Percentiles rank a stretch among this genome's conserved stretches.
These are phyloP conservation scores for Latrodectus geometricus DNA, from an alignment of 1,140 invertebrate genomes.

Conservation along the genomic window DNA sequence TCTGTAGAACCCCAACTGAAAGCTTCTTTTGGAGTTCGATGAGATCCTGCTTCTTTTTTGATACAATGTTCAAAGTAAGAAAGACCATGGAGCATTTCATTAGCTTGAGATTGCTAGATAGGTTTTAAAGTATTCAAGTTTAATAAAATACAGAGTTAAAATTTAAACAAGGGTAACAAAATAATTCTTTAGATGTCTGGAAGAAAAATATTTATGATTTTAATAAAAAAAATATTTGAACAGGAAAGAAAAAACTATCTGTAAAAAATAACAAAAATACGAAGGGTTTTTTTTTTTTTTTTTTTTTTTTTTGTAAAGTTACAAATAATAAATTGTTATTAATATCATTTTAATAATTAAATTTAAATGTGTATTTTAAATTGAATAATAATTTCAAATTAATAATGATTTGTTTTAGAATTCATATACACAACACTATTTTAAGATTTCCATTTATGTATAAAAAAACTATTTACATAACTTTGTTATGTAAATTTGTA, in stretches of 20 bases:
- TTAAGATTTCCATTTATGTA: no score
- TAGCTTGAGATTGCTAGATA: constrained; percentile 66
- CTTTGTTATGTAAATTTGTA: no score
- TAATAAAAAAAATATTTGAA: background rate
- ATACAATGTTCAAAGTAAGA: constrained; percentile 72
- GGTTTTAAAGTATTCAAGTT: background rate
- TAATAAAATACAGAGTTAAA: background rate
- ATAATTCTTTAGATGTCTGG: background rate
- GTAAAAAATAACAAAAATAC: no score
- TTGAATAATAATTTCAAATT: no score
- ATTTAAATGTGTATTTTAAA: no score
- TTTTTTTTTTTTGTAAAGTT: no score
- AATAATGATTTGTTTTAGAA: no score
- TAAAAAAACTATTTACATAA: no score
- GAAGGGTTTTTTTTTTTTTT: no score
- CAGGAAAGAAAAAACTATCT: background rate
- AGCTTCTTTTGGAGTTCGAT: constrained; percentile 66
- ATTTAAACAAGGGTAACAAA: background rate
- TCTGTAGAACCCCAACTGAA: constrained; percentile 73
- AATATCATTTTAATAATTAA: no score
- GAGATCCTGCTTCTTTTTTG: constrained; percentile 65
- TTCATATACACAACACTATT: no score
- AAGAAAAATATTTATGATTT: background rate
- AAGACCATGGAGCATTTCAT: constrained; percentile 73
- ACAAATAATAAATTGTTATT: no score